Evolutionary conservation across 1,140 invertebrate genomes (phyloP), one percentile per base, ranked within the genome.

Genomic region (Arion vulgaris): DNA sequence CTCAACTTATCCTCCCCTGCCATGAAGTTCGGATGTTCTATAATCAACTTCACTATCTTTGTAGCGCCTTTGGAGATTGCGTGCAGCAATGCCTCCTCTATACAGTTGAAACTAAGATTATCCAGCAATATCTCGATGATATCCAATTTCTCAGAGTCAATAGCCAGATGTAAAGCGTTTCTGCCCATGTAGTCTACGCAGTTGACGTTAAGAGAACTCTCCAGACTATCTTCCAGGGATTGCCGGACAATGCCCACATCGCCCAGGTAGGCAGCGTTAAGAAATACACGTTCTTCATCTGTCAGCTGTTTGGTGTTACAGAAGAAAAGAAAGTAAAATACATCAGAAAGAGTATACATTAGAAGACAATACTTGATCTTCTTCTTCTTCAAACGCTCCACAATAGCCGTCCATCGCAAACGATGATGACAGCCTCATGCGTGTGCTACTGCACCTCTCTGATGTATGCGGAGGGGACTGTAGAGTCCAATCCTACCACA

Each of bases 21-120:
- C 86, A 91, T 92, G 82, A 90, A 91, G 73, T 88, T 91, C 2
- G 91, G 91, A 84, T 93, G 92, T 80, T 92, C 90, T 26, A 90
- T 89, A 38, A 92, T 90, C 53, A 91, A 85, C 83, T 92, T 92
- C 1, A 92, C 91, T 36, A 92, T 90, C 80, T 92, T 91, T 34
- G 88, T 89, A n/a, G 88, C 89, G 26, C 91, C 91, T 81, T 92
- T 89, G 87, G 90, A 92, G 78, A 93, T 93, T 36, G 92, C 91
- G 71, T 92, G 90, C n/a, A 93, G 84, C 26, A 93, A 81, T 15
- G 91, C 90, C 80, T 93, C 91, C 80, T 92, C 90, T 68, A 93
- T 90, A 80, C 90, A 90, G 84, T 88, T 89, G 84, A 91, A 90
- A 71, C 85, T 88, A 38, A 90, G 84, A 73, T 91, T 90, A 77